Evolutionary conservation across 2,888 invertebrate species (phyloP).

Genomic region (Andrena camellia): DNA sequence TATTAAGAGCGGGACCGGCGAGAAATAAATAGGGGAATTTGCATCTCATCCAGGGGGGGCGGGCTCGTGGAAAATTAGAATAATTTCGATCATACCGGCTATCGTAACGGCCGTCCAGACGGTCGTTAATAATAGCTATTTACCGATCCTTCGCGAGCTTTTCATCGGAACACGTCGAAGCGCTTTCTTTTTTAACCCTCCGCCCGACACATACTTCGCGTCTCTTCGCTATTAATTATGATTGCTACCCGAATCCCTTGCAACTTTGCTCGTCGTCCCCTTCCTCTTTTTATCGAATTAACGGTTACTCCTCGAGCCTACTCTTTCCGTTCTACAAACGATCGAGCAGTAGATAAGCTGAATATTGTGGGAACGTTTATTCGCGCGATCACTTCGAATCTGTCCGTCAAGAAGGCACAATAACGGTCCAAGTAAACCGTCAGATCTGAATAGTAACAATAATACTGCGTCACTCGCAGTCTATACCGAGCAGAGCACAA

Average conservation of each 20-base stretch:
- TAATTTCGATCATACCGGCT: slow-evolving; percentile 44
- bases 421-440: too few relatives aligned
- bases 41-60: slow-evolving; percentile 41
- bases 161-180: slow-evolving; percentile 21
- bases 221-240: slow-evolving; percentile 26
- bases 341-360: background rate
- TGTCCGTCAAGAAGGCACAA: too few relatives aligned
- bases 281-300: background rate
- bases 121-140: slow-evolving; percentile 53
- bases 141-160: slow-evolving; percentile 12
- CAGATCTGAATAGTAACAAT: too few relatives aligned
- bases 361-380: too few relatives aligned
- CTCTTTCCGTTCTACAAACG: background rate
- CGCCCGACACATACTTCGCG: slow-evolving; percentile 4
- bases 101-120: slow-evolving; percentile 47
- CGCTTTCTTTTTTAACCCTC: slow-evolving; percentile 9
- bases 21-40: slow-evolving; percentile 56
- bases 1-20: slow-evolving; percentile 39
- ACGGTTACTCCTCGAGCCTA: background rate
- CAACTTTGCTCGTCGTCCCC: background rate
- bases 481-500: too few relatives aligned
- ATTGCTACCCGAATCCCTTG: slow-evolving; percentile 9
- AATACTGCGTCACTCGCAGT: too few relatives aligned
- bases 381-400: too few relatives aligned
- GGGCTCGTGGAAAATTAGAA: slow-evolving; percentile 51